A percentile compares a stretch with the other conserved stretches of the same genome.
phyloP scores from a whole-genome alignment of 2,888 invertebrate genomes.

The Cacoxenus indagator region DNA sequence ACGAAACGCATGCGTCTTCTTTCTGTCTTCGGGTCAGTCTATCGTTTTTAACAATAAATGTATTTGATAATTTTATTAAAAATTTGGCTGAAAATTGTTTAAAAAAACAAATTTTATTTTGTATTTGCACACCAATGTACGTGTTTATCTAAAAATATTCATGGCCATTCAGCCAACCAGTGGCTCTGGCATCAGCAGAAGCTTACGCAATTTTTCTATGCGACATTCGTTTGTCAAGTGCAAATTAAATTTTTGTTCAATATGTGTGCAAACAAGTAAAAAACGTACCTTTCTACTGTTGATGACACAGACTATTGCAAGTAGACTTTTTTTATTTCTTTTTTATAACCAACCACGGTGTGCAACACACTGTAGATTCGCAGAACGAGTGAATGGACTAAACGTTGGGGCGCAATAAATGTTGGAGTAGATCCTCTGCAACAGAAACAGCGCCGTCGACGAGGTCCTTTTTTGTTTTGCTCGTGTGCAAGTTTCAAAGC shows the following conservation, averaged over 20 bases:
- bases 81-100: conserved; percentile 62
- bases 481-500: conserved; percentile 12
- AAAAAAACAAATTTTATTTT: conserved; percentile 36
- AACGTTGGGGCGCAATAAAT: background rate
- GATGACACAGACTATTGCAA: background rate
- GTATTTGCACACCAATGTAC: conserved; percentile 26
- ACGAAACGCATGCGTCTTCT: too few species aligned
- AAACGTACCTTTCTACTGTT: conserved; percentile 34
- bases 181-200: too few species aligned
- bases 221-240: too few species aligned
- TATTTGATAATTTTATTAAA: conserved; percentile 65
- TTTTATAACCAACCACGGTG: background rate
- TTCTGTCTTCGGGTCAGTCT: too few species aligned
- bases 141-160: conserved; percentile 12
- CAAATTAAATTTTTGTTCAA: conserved; percentile 60
- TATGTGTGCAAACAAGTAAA: conserved; percentile 64
- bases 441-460: too few species aligned
- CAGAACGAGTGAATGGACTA: too few species aligned
- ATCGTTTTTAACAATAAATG: too few species aligned
- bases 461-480: background rate
- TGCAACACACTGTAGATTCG: background rate
- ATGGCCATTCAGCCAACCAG: background rate
- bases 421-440: background rate
- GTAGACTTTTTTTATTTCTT: background rate
- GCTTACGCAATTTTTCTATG: conserved; percentile 29